phyloP scores from a whole-genome alignment of 2,113 vertebrate species.

The Anser cygnoides region DNA sequence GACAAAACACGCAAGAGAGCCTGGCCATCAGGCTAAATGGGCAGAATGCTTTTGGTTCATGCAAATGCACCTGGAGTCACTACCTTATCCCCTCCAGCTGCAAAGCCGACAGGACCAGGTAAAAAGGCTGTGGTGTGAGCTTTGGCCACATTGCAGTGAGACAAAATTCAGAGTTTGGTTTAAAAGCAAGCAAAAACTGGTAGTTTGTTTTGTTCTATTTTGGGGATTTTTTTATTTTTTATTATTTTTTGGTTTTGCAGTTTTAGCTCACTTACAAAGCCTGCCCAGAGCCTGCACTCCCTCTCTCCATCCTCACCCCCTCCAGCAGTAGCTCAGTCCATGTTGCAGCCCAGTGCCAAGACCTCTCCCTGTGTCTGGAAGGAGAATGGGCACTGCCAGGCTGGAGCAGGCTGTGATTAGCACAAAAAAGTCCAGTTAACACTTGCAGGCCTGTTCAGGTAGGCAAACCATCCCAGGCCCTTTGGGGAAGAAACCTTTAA shows the following conservation, averaged over 20 bases:
- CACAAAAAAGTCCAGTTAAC: constrained; percentile 14
- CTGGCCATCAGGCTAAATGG: rapidly evolving
- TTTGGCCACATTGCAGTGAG: background rate
- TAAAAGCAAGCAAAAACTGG: background rate
- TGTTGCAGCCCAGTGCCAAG: constrained; percentile 1
- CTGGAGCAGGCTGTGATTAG: background rate
- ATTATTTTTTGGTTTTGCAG: background rate
- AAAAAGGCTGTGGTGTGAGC: background rate
- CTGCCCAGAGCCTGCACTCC: background rate
- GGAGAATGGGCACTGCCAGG: background rate
- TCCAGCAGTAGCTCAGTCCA: background rate
- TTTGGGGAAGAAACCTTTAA: background rate
- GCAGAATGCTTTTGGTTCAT: background rate
- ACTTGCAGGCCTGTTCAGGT: background rate
- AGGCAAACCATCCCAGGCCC: background rate
- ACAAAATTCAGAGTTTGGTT: background rate
- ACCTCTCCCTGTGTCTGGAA: constrained; percentile 48
- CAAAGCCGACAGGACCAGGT: background rate
- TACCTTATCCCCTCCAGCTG: background rate
- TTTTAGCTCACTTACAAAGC: background rate
- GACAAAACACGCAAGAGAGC: background rate
- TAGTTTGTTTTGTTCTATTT: background rate
- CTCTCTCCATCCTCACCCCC: background rate
- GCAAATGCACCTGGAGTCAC: background rate
- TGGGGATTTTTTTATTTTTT: background rate